Evolutionary conservation across 2,113 vertebrate genomes (phyloP), one percentile per base, ranked within the genome.

Genomic region (Pelecanus crispus): DNA sequence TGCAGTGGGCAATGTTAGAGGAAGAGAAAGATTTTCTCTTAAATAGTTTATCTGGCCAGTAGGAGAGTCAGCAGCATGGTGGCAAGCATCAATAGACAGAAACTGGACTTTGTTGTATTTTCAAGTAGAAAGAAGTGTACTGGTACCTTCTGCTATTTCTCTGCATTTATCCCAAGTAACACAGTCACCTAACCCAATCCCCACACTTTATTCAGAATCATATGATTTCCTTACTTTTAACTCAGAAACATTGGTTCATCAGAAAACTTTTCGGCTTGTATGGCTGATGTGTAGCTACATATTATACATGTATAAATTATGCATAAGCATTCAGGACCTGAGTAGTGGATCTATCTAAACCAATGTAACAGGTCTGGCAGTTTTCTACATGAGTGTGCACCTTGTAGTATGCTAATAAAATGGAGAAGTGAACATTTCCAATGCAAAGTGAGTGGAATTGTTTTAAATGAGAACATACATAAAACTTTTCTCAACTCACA

Each of bases 351-450:
- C 16, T 36, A 8, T 62, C 65, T 88, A 50, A 87, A 61, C 4
- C 38, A 63, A 7, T 15, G 7, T 42, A 65, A 44, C 3, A 85
- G 21, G 10, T 2, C 4, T 3, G 0, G 5, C 3, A n/a, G 9
- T 45, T 53, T 47, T 84, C 11, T 45, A 6, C n/a, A 11, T 34
- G 3, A 44, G 13, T 3, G 2, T 2, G 62, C 13, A 56, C 2
- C 5, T 45, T 79, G 42, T n/a, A 63, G 1, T 17, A 8, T 65
- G 58, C 18, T 42, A 53, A 52, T 31, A 66, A 68, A 82, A 59
- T 22, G 2, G 5, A 34, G n/a, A 75, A 47, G 3, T 11, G 4
- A 74, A 45, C 17, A 28, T 50, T 79, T 86, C 26, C 32, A 50
- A 38, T n/a, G 16, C n/a, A 45, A 91, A 9, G 2, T 59, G 13